Evolutionary conservation across 2,113 vertebrate species (phyloP), one percentile per base, ranked within the genome.

Genomic region (Lagenorhynchus albirostris): DNA sequence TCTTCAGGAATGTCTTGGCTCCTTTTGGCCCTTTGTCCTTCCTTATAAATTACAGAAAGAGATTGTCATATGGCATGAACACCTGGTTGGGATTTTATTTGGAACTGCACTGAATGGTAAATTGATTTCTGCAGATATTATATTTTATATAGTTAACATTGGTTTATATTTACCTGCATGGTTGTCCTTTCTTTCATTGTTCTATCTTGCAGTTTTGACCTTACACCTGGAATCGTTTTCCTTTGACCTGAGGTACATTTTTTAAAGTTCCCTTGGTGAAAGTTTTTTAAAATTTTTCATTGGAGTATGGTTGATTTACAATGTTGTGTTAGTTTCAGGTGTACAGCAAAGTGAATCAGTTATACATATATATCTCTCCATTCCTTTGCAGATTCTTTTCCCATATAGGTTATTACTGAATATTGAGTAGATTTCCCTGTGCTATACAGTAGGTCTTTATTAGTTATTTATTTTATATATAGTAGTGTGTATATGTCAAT

Each of bases 41-140:
- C 38, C 68, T 76, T 47, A 15, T 33, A 53, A 95, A 94, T 62
- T 89, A 90, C 26, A 89, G 47, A 63, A 71, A 74, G 25, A 84
- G 83, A 81, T 25, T 26, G 41, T 90, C 21, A 36, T 20, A 2
- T 14, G 41, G 25, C 36, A 6, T n/a, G 60, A 74, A 71, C 2
- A 89, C 17, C 10, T 79, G 67, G 15, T 31, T 86, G 70, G 26
- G 33, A 44, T 53, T 68, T 90, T 79, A 79, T 79, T 58, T 87
- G 41, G 38, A 87, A 80, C 13, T 18, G 7, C 36, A 55, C 17
- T 65, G 13, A 53, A n/a, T 71, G n/a, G 77, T 47, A 47, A 91
- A 79, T 83, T 71, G 63, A 92, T 62, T 50, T 82, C 2, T 92
- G 53, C 25, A 41, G 89, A 12, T 29, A 53, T 33, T 86, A 8